Evolutionary conservation across 2,888 invertebrate species (phyloP), one percentile per base, ranked within the genome.

Genomic region (Pterostichus madidus): DNA sequence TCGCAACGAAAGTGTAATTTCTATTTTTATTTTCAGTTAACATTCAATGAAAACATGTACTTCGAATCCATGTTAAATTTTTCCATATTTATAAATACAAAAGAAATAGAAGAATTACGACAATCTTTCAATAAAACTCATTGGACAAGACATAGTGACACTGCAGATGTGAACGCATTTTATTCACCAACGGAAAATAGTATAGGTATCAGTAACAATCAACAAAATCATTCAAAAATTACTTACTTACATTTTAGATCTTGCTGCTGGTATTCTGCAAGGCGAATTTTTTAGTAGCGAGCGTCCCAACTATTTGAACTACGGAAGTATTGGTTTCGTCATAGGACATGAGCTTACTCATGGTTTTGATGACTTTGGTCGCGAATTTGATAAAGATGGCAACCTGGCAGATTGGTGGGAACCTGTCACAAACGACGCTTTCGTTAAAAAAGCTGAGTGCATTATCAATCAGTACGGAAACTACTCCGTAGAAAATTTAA

Each of bases 351-450:
- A 97, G 91, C 96, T 98, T 78, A 97, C 97, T 0, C 97, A 97
- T 88, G 96, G 96, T 8, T 97, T 97, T 87, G 96, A 96, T 87
- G 96, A 96, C 88, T 95, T 95, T 92, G 97, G 98, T 73, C 93
- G 98, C 71, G 97, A 97, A 91, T 98, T 97, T 88, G 97, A 98
- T 90, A 95, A 96, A 85, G 93, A 96, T 84, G 98, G 98, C 11
- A 98, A 98, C 90, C 91, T 98, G 84, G 93, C 95, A 0, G 96
- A 98, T 87, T 98, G 98, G 98, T 98, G 98, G 98, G 94, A 95
- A 85, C 92, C 94, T 76, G 91, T 92, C 84, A 98, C 98, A 0
- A 96, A 97, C 87, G 92, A 93, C 85, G 94, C 94, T 31, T 98
- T 97, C 89, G 91, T 97, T 79, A 93, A 95, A 85, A 95, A 95